These are phyloP conservation scores for Taenioides sp. DNA, from an alignment of 2,797 vertebrate species.

Conservation along the genomic window DNA sequence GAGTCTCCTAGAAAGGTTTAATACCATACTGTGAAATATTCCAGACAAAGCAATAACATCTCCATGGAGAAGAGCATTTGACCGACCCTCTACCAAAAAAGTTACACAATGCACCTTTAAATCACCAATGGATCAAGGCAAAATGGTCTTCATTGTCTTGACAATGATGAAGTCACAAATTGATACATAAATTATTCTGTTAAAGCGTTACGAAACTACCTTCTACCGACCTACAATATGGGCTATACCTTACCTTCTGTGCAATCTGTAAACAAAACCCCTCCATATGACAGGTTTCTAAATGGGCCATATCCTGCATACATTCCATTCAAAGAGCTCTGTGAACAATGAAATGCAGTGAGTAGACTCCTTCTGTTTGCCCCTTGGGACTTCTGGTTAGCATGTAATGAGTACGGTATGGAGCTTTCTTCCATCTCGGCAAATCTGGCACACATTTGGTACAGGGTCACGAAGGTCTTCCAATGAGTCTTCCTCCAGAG, in stretches of 20 bases:
- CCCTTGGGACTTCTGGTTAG: constrained; percentile 38
- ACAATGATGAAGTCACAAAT: not conserved
- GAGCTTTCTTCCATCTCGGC: constrained; percentile 32
- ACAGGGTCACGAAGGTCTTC: constrained; percentile 30
- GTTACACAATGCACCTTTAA: no score
- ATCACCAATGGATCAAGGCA: not conserved
- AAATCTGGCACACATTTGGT: constrained; percentile 15
- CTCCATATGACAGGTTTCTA: constrained; percentile 45
- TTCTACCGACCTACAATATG: not conserved
- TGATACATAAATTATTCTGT: no score
- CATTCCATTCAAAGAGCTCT: constrained; percentile 43
- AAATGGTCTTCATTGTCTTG: not conserved
- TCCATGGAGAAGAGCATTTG: no score
- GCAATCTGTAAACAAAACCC: constrained; percentile 6
- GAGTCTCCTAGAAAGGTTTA: no score
- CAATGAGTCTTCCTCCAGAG: constrained; percentile 21
- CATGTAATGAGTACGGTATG: constrained; percentile 46
- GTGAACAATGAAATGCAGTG: not conserved
- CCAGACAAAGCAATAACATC: no score
- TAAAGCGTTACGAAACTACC: not conserved
- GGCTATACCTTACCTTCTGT: not conserved
- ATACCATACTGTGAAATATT: no score
- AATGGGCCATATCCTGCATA: constrained; percentile 44
- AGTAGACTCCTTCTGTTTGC: constrained; percentile 20
- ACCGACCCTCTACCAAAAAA: no score